A percentile compares a stretch with the other conserved stretches of the same genome.
phyloP scores from a whole-genome alignment of 2,888 invertebrate species.

The Agonum fuliginosum region DNA sequence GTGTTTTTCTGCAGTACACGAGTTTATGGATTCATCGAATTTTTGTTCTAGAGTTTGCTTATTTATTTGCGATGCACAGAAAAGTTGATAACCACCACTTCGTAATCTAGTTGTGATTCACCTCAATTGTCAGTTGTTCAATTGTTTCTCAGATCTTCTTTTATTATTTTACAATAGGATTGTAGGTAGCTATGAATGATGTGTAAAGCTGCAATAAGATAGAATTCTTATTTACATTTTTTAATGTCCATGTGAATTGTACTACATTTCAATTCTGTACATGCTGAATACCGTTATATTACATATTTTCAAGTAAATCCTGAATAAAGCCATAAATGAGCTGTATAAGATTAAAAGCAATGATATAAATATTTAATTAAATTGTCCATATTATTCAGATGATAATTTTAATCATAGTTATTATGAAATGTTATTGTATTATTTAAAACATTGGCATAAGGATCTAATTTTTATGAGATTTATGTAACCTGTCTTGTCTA shows the following conservation, averaged over 20 bases:
- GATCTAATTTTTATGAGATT: constrained; percentile 26
- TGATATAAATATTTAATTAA: too few species aligned
- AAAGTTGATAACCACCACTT: constrained; percentile 14
- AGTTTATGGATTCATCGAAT: constrained; percentile 42
- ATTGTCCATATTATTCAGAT: neutral
- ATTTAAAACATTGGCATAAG: constrained; percentile 24
- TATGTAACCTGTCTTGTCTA: constrained; percentile 29
- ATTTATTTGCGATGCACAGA: constrained; percentile 1
- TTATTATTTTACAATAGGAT: constrained; percentile 23
- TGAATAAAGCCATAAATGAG: constrained; percentile 3
- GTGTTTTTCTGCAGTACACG: constrained; percentile 33
- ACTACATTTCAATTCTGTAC: constrained; percentile 42
- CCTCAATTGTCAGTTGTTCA: constrained; percentile 2
- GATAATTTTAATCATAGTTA: neutral
- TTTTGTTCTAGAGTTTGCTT: constrained; percentile 4
- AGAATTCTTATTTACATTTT: constrained; percentile 38
- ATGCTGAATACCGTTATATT: constrained; percentile 41
- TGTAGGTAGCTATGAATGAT: neutral
- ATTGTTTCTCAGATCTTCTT: neutral
- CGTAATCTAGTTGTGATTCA: constrained; percentile 19
- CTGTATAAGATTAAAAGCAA: too few species aligned
- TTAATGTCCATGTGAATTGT: constrained; percentile 26
- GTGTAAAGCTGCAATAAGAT: neutral
- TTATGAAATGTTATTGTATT: neutral
- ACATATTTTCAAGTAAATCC: constrained; percentile 24